Evolutionary conservation across 2,888 invertebrate species (phyloP), one percentile per base, ranked within the genome.

Genomic region (Lasioglossum morio): DNA sequence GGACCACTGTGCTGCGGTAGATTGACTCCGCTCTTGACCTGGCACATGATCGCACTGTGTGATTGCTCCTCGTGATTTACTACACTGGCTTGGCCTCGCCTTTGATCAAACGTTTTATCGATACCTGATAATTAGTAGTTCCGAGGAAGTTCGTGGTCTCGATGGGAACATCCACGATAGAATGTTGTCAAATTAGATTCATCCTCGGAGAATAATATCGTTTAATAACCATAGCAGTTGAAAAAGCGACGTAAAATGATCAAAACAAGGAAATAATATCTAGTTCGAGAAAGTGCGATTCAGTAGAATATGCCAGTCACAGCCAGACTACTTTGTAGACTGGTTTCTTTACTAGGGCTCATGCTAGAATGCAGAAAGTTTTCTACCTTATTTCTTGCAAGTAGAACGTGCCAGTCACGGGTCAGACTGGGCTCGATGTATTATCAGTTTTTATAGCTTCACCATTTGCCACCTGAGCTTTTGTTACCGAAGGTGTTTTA

Each of bases 71-170:
- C 40, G n/a, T 1, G 23, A 37, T 69, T 70, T 40, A 40, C 14
- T n/a, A 23, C 70, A 19, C 10, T 19, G 37, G 23, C 10, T 14
- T 14, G n/a, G n/a, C 10, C 37, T 40, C 70, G 10, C 12, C 70
- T 37, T 66, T 66, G n/a, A 70, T 12, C 40, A 14, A n/a, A 70
- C n/a, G 14, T 27, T n/a, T 70, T 70, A 70, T 70, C 37, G 69
- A 4, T 34, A 23, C 37, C 23, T 34, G 69, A 37, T 69, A 69
- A 69, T 69, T 37, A 37, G 63, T 19, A 69, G 19, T 23, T 34
- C 34, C 34, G 34, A 37, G 34, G 19, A 66, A 19, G 16, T 34
- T 34, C 1, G 7, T 8, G 4, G 19, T 63, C 60, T 30, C 27
- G 3, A 8, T n/a, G 46, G 46, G 46, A 46, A 19, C 16, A 16